Percentiles rank a stretch among this genome's conserved stretches.
Conservation (phyloP, 2,888 invertebrate genomes). For the Megaustenia siamemsis region DNA sequence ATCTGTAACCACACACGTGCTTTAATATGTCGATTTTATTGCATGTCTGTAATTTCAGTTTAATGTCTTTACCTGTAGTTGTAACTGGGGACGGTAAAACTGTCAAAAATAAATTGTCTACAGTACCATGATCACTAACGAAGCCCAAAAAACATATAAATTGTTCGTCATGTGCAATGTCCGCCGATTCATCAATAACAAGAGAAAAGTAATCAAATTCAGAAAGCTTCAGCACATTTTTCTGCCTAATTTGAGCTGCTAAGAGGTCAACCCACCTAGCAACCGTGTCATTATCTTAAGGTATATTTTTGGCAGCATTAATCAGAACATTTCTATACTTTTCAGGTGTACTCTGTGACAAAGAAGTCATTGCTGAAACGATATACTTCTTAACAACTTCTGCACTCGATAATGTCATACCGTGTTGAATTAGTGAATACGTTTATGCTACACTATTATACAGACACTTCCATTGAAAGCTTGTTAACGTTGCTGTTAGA, state of each 20-base stretch:
- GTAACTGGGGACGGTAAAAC: background rate
- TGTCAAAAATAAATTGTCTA: constrained; percentile 7
- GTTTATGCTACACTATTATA: constrained; percentile 10
- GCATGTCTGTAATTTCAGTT: background rate
- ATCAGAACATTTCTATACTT: constrained; percentile 16
- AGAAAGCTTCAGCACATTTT: background rate
- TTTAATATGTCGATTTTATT: background rate
- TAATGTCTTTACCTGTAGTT: background rate
- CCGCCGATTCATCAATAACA: background rate
- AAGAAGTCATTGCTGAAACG: background rate
- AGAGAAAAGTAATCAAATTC: background rate
- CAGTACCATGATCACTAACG: background rate
- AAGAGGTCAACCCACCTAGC: background rate
- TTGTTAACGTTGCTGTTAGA: background rate
- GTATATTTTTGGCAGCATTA: background rate
- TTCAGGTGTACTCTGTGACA: background rate
- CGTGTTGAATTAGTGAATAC: background rate
- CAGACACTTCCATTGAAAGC: background rate
- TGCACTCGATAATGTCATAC: background rate
- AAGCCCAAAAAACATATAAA: background rate
- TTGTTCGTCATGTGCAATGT: background rate
- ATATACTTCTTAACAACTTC: background rate
- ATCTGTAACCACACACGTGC: too few relatives aligned
- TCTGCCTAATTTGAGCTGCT: background rate
- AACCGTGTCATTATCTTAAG: background rate